Base-by-base conservation (phyloP, 2,113 vertebrate species). In the Limnothrissa miodon region DNA sequence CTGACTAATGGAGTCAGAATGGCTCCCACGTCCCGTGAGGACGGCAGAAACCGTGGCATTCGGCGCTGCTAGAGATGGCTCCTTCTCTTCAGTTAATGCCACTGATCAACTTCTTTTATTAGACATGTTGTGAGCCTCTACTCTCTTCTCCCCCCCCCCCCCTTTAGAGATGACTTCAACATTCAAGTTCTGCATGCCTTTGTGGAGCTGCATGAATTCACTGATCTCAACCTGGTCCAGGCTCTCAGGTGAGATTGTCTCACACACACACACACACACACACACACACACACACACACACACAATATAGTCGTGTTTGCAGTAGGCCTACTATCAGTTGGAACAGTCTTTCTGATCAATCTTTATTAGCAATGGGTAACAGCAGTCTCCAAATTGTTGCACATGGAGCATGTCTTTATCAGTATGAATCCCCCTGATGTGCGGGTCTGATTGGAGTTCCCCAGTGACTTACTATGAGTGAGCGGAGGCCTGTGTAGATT, bases 161-260 rank as follows among this genome's bases (percentile, higher is more conserved):
- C 29, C 66, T 82, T 0, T 87, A 99, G 98, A 92, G 98, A 99
- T 25, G 96, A 98, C 5, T 97, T 99, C 84, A 99, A 99, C 90
- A 96, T 99, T 87, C 93, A 97, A 80, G 97, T 99, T 10, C 95
- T 99, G 82, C 97, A 99, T 1, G 97, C 97, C 0, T 99, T 99
- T 45, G 96, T 99, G 92, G 97, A 97, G 82, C 89, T 99, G 25
- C 98, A 99, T 5, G 98, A 99, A 93, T 99, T 99, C 93, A 96
- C 97, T 0, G 98, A 99, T 91, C 94, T 99, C 81, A 98, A 99
- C 93, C 95, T 99, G 4, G 97, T 99, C 29, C 95, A 96, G 90
- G 95, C 95, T 9, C 93, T 96, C 80, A 86, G 91, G 91, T 92
- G 82, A 87, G 45, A 36, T 25, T 29, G 5, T 23, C 25, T 25